Percentiles rank a stretch among this genome's conserved stretches.
Evolutionary conservation across 2,113 vertebrate genomes (phyloP).

Genomic region (Coptodon rendalli): DNA sequence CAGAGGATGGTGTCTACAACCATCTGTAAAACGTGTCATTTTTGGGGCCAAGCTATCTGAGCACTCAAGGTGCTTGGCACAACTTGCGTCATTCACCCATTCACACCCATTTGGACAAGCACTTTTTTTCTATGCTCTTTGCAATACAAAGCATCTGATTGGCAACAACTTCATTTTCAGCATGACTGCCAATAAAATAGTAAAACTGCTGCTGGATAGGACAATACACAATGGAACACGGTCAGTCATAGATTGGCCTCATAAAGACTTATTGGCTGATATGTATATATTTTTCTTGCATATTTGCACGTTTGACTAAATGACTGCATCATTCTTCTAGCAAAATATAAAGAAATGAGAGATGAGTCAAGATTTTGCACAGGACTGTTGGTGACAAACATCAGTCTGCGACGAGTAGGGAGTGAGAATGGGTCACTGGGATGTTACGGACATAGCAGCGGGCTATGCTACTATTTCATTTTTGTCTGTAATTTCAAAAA

Average conservation of each 20-base stretch:
- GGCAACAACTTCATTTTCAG: neutral
- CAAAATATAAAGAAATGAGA: neutral
- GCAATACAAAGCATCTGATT: neutral
- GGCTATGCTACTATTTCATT: neutral
- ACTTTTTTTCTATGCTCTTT: neutral
- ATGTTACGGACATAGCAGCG: neutral
- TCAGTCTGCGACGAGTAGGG: neutral
- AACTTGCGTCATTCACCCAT: neutral
- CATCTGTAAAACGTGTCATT: neutral
- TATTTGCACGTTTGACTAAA: neutral
- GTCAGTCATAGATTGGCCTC: neutral
- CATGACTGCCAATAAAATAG: neutral
- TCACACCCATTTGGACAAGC: neutral
- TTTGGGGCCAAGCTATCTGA: neutral
- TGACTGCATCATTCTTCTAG: neutral
- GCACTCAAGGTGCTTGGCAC: neutral
- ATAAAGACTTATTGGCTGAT: neutral
- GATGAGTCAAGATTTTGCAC: neutral
- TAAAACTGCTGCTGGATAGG: neutral
- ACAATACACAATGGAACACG: neutral
- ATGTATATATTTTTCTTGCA: neutral
- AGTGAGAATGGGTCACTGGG: neutral
- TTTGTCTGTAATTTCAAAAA: slow-evolving; percentile 2
- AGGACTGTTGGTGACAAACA: neutral
- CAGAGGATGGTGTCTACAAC: neutral